Evolutionary conservation across 2,113 vertebrate genomes (phyloP), one percentile per base, ranked within the genome.

Genomic region (Indicator indicator): DNA sequence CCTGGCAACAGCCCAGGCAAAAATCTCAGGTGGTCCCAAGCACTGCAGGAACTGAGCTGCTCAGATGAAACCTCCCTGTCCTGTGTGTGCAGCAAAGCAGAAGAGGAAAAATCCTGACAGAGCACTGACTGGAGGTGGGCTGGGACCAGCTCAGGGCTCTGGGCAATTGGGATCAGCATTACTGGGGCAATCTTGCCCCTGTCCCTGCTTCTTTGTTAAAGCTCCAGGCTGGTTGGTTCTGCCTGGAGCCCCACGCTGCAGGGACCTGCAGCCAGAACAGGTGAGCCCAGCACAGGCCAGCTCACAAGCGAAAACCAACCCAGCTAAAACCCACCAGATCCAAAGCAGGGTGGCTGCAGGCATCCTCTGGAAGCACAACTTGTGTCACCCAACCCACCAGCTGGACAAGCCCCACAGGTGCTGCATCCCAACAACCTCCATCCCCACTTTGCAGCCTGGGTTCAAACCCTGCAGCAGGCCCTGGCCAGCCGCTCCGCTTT

Each of bases 21-120:
- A 12, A 23, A 9, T 7, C 82, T 23, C 70, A 1, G 33, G 60
- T 17, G 40, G 74, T 20, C 17, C 56, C 0, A 0, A 4, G 56
- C 40, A 12, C 20, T 4, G 1, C 55, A 5, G 52, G 50, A 76
- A 59, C 18, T 0, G 1, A 63, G 77, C 20, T 4, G 81, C 65
- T 72, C 60, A 20, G 44, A 4, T 16, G 15, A 56, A 69, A 27
- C 44, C 40, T 38, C 60, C 52, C 40, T 12, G 36, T 50, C 21
- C 15, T 21, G 46, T 3, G 0, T 18, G 1, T 0, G 1, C 0
- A 0, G 26, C 26, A 1, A 15, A 6, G 67, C 1, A 3, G 62
- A 70, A 87, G 70, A 74, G 62, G n/a, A 44, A 59, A 67, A 21
- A 5, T 33, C 30, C 12, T 1, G 10, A 70, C 26, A 26, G 38